Conservation (phyloP, 2,888 invertebrate species). For the Bhutanitis thaidina region DNA sequence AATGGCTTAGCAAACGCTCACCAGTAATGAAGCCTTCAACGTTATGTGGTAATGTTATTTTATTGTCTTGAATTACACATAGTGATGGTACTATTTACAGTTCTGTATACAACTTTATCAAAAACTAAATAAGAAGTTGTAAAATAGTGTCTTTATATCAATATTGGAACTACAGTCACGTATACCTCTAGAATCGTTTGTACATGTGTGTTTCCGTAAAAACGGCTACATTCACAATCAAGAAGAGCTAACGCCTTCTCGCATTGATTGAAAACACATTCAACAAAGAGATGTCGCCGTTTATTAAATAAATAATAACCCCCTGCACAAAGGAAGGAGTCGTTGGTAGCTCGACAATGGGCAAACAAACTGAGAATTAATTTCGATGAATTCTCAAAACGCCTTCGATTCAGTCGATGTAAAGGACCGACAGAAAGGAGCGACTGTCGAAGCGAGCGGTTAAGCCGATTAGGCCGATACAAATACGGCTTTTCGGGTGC, state of each 20-base stretch:
- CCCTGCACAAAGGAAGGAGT: conserved; percentile 49
- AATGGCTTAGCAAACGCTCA: no score
- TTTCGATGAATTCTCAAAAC: conserved; percentile 74
- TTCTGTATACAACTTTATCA: no score
- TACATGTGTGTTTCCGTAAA: conserved; percentile 30
- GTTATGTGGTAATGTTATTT: no score
- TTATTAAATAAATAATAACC: conserved; percentile 76
- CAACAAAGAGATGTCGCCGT: conserved; percentile 61
- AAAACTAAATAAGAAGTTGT: not conserved
- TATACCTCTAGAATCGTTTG: conserved; percentile 13
- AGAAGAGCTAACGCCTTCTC: conserved; percentile 46
- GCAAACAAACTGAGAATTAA: conserved; percentile 75
- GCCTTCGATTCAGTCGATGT: conserved; percentile 58
- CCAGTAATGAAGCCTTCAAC: no score
- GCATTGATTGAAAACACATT: conserved; percentile 53
- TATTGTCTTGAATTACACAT: no score
- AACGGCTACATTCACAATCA: conserved; percentile 27
- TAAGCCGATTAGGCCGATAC: conserved; percentile 75
- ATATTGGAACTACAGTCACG: not conserved
- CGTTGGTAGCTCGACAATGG: conserved; percentile 68
- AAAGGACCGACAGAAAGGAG: conserved; percentile 48
- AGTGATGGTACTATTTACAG: no score
- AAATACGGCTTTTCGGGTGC: conserved; percentile 57
- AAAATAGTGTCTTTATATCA: not conserved
- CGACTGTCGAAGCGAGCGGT: conserved; percentile 46